Evolutionary conservation across 2,888 invertebrate genomes (phyloP), one percentile per base, ranked within the genome.

Genomic region (Euproctis similis): DNA sequence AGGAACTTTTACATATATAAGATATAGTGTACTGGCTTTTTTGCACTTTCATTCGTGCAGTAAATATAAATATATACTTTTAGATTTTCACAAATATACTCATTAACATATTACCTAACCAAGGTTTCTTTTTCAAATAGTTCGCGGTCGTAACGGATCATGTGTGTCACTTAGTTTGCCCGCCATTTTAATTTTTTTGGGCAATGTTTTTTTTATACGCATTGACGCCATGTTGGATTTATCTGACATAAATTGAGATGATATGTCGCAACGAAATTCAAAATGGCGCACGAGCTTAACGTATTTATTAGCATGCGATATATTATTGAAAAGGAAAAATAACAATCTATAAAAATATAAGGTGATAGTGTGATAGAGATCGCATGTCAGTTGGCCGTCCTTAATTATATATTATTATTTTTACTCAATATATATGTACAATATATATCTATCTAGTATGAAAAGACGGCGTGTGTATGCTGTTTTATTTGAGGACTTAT

Each of bases 241-340:
- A 30, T 33, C 6, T 32, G 31, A 31, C 17, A 34, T 37, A 28
- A 23, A 31, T 36, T 33, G n/a, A n/a, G n/a, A n/a, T n/a, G n/a
- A 8, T 22, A 34, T 39, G 34, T 31, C 34, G n/a, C n/a, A n/a
- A 42, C 47, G 42, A 49, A 53, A 59, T 61, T 62, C 64, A 61
- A 59, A 54, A 56, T 48, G 59, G 55, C 45, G 41, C 42, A 48
- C 68, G 72, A 72, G 63, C 70, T 78, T 76, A 72, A 62, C 63
- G 74, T 74, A 80, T 80, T 81, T 80, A 81, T 78, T 77, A 80
- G 82, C 81, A 81, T 78, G 80, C 74, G 59, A 47, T 75, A 72
- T 61, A 65, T 46, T 46, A 54, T 46, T 44, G 54, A 63, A 58
- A 49, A 48, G 55, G 58, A 59, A 50, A 51, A 56, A 42, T 48